Evolutionary conservation across 2,797 vertebrate genomes (phyloP).

Genomic region (Neostethus bicornis): DNA sequence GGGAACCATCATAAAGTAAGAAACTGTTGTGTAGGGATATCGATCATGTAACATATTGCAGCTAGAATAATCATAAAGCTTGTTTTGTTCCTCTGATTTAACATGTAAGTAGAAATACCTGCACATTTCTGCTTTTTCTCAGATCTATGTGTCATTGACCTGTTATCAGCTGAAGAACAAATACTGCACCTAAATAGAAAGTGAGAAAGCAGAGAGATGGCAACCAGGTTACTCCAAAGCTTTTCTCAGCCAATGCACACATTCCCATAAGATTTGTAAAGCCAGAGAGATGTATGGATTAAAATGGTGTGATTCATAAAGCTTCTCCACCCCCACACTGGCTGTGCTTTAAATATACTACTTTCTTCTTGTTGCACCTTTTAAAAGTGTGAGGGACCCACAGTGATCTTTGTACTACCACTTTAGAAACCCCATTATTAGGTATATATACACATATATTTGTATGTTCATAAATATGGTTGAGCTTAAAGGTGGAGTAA

Average conservation of each 20-base stretch:
- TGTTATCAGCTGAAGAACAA: slow-evolving; percentile 6
- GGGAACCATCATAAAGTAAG: slow-evolving; percentile 39
- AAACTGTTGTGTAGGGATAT: slow-evolving; percentile 32
- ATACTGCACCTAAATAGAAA: slow-evolving; percentile 26
- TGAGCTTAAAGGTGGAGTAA: slow-evolving; percentile 16
- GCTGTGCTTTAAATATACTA: slow-evolving; percentile 21
- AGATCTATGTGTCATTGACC: slow-evolving; percentile 9
- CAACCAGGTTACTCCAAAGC: neutral
- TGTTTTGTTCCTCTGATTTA: slow-evolving; percentile 22
- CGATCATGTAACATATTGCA: slow-evolving; percentile 11
- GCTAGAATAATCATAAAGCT: slow-evolving; percentile 37
- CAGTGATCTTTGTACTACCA: slow-evolving; percentile 2
- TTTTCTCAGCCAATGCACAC: slow-evolving; percentile 15
- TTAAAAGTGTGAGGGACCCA: slow-evolving; percentile 3
- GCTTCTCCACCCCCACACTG: neutral
- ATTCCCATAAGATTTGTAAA: slow-evolving; percentile 20
- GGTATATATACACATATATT: neutral
- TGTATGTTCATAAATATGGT: slow-evolving; percentile 2
- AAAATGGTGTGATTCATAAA: slow-evolving; percentile 40
- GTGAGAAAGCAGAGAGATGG: slow-evolving; percentile 12
- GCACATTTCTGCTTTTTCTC: slow-evolving; percentile 19
- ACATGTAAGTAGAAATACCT: slow-evolving; percentile 30
- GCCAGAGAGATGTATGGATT: slow-evolving; percentile 16
- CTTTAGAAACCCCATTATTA: neutral
- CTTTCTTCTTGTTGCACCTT: slow-evolving; percentile 17